These are phyloP conservation scores for Eclectus roratus DNA, from an alignment of 2,113 vertebrate genomes.

Conservation along the genomic window DNA sequence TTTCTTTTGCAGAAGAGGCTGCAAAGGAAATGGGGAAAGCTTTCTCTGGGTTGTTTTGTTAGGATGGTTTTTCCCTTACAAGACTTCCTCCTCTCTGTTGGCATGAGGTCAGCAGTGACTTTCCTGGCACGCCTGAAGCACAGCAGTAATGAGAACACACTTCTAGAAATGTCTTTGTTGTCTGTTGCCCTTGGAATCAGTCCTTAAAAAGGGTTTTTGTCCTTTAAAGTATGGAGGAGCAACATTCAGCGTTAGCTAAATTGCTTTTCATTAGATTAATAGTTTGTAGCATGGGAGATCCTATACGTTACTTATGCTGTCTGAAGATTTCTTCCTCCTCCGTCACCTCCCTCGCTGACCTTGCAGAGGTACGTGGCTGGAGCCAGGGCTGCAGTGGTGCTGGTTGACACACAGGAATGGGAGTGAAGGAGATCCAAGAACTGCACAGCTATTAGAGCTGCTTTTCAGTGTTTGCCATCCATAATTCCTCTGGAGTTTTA, in stretches of 20 bases:
- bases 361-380: not conserved
- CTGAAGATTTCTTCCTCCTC: not conserved
- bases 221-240: not conserved
- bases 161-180: conserved; percentile 32
- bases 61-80: conserved; percentile 26
- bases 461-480: not conserved
- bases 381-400: not conserved
- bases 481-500: not conserved
- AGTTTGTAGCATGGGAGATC: not conserved
- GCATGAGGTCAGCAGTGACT: conserved; percentile 32
- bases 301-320: fast-evolving
- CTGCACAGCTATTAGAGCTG: not conserved
- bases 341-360: not conserved
- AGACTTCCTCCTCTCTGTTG: not conserved
- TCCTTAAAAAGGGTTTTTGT: not conserved
- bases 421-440: not conserved
- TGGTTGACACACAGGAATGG: not conserved
- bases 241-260: not conserved
- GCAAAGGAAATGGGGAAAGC: not conserved
- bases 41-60: conserved; percentile 17
- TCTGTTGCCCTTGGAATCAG: conserved; percentile 22
- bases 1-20: not conserved
- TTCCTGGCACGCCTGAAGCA: conserved; percentile 16
- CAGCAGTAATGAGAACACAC: conserved; percentile 18
- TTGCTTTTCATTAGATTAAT: not conserved